A percentile compares a stretch with the other conserved stretches of the same genome.
phyloP scores from a whole-genome alignment of 2,797 vertebrate genomes.

The Poecilia gillii region DNA sequence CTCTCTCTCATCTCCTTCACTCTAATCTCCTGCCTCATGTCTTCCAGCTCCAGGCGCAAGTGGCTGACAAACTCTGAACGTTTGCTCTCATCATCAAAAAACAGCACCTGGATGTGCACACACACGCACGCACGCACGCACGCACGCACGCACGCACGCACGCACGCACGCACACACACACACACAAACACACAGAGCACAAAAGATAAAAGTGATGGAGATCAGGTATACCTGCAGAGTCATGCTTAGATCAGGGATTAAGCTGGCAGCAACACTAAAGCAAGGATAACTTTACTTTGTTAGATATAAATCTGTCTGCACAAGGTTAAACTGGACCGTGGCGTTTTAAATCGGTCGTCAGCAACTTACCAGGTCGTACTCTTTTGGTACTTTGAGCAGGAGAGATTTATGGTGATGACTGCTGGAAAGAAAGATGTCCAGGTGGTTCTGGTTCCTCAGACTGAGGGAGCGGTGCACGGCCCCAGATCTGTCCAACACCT shows the following conservation, averaged over 20 bases:
- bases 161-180: too few species aligned
- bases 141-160: not conserved
- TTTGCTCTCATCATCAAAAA: slow-evolving; percentile 85
- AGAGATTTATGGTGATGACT: slow-evolving; percentile 81
- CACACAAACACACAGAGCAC: not conserved
- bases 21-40: slow-evolving; percentile 58
- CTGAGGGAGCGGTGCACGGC: slow-evolving; percentile 80
- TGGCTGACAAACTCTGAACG: slow-evolving; percentile 79
- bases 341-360: slow-evolving; percentile 9
- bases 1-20: slow-evolving; percentile 82
- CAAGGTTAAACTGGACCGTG: not conserved
- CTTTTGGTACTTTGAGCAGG: slow-evolving; percentile 91
- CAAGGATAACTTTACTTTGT: not conserved
- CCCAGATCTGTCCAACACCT: slow-evolving; percentile 82
- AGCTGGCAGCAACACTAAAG: slow-evolving; percentile 5
- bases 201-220: slow-evolving; percentile 33
- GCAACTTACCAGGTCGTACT: slow-evolving; percentile 89
- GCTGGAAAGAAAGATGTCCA: slow-evolving; percentile 85
- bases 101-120: slow-evolving; percentile 84
- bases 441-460: slow-evolving; percentile 73
- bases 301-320: not conserved
- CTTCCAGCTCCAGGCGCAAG: slow-evolving; percentile 68
- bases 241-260: slow-evolving; percentile 22
- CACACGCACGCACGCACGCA: slow-evolving; percentile 6
- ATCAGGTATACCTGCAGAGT: slow-evolving; percentile 32